Conservation (phyloP, 2,888 invertebrate species). For the Ceratothoa steindachneri region DNA sequence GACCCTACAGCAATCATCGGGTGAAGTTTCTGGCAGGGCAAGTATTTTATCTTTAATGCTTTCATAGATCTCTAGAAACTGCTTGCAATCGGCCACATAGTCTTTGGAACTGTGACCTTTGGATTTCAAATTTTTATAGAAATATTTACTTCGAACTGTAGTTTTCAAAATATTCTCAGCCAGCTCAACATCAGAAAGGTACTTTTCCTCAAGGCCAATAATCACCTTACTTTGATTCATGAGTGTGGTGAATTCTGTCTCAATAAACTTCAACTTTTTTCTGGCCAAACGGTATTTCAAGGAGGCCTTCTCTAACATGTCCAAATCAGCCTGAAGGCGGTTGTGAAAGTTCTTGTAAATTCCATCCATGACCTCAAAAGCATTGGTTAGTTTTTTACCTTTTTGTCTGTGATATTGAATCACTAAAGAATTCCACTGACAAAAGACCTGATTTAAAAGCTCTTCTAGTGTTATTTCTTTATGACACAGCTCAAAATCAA, state of each 20-base stretch:
- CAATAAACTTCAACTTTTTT: not conserved
- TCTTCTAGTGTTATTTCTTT: not conserved
- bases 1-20: constrained; percentile 41
- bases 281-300: not conserved
- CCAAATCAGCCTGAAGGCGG: not conserved
- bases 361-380: constrained; percentile 9
- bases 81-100: not conserved
- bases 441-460: constrained; percentile 8
- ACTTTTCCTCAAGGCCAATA: constrained; percentile 9
- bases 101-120: constrained; percentile 28
- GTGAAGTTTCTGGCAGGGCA: constrained; percentile 17
- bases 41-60: not conserved
- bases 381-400: not conserved
- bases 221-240: constrained; percentile 19
- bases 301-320: not conserved
- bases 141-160: constrained; percentile 25
- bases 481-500: not conserved
- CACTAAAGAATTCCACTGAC: constrained; percentile 28
- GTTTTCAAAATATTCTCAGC: constrained; percentile 27
- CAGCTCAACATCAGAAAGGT: constrained; percentile 14
- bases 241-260: constrained; percentile 9
- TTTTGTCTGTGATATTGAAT: constrained; percentile 15
- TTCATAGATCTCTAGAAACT: constrained; percentile 15
- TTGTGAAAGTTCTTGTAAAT: not conserved
- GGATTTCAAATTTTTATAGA: constrained; percentile 1